phyloP scores from a whole-genome alignment of 2,113 vertebrate species.

The Chaetura pelagica region DNA sequence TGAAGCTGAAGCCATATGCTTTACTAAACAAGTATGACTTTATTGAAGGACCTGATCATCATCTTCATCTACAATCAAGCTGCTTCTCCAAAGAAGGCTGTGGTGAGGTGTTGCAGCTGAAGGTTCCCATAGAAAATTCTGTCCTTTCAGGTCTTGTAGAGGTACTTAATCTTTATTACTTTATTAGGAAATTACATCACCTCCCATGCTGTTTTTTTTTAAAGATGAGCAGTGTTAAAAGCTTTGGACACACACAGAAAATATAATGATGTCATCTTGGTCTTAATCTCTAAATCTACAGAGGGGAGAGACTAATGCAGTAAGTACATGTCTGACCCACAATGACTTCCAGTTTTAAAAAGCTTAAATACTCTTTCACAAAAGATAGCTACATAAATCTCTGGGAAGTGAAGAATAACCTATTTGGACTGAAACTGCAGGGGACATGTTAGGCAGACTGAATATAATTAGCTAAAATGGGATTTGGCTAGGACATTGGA shows the following conservation, averaged over 20 bases:
- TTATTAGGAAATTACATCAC: neutral
- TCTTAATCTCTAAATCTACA: neutral
- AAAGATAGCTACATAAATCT: slow-evolving; percentile 1
- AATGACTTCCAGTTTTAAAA: neutral
- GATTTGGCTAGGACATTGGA: neutral
- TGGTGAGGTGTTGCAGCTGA: neutral
- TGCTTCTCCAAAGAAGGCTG: neutral
- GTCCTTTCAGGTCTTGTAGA: neutral
- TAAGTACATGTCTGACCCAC: neutral
- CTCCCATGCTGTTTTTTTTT: neutral
- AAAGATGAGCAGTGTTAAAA: neutral
- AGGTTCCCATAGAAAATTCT: neutral
- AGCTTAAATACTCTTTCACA: neutral
- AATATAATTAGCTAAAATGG: slow-evolving; percentile 15
- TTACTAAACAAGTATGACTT: neutral
- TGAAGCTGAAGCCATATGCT: neutral
- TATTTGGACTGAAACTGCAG: neutral
- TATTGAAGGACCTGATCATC: neutral
- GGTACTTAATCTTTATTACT: neutral
- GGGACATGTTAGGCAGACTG: neutral
- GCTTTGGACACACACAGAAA: neutral
- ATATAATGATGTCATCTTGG: neutral
- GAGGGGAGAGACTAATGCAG: neutral
- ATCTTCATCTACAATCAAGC: neutral
- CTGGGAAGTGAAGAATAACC: neutral